These are phyloP conservation scores for Carposina sasakii DNA, from an alignment of 1,140 invertebrate species.

Conservation along the genomic window DNA sequence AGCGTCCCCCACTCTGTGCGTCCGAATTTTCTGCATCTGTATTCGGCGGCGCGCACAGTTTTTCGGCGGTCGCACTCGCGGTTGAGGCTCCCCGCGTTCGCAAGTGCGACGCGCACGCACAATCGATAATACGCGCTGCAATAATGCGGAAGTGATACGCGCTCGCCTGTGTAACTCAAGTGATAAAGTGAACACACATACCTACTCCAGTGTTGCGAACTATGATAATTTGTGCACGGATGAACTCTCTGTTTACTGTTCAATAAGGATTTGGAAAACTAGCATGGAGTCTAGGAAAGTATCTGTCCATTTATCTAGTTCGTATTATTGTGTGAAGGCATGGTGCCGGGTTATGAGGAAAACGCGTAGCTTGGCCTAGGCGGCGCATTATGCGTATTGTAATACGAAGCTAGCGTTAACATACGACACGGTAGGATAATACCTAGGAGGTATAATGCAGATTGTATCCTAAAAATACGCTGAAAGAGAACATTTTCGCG, in stretches of 20 bases:
- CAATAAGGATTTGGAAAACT: conserved; percentile 61
- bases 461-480: conserved; percentile 55
- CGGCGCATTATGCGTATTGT: background rate
- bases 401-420: background rate
- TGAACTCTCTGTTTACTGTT: conserved; percentile 46
- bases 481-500: conserved; percentile 55
- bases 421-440: background rate
- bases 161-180: conserved; percentile 51
- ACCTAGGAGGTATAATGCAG: conserved; percentile 28
- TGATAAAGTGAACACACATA: conserved; percentile 56
- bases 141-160: conserved; percentile 65
- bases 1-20: conserved; percentile 67
- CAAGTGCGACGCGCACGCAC: conserved; percentile 44
- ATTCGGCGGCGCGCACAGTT: conserved; percentile 61
- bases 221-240: conserved; percentile 63
- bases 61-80: conserved; percentile 69
- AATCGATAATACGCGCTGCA: conserved; percentile 50
- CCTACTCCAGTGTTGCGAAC: conserved; percentile 64
- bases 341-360: no score
- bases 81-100: conserved; percentile 57
- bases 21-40: conserved; percentile 72
- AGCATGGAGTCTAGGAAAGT: conserved; percentile 68
- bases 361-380: conserved; percentile 14
- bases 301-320: conserved; percentile 38
- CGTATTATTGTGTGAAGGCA: background rate